These are phyloP conservation scores for Lacerta viridis DNA, from an alignment of 2,797 vertebrate species.

Conservation along the genomic window DNA sequence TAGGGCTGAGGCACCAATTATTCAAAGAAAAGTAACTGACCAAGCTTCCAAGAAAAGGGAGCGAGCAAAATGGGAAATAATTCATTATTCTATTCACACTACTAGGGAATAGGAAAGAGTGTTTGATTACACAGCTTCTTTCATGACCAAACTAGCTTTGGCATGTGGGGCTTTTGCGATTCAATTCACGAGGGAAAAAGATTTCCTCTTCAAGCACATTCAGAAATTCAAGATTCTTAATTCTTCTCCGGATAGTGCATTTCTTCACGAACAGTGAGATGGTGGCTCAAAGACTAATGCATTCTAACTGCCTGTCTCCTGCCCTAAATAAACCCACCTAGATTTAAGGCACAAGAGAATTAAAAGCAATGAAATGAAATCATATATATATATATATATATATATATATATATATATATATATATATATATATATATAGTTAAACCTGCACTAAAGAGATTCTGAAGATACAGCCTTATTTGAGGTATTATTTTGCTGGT, in stretches of 20 bases:
- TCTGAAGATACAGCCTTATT: neutral
- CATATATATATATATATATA: too few relatives aligned
- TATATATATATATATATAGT: neutral
- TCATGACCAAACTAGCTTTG: constrained; percentile 30
- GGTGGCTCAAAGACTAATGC: constrained; percentile 22
- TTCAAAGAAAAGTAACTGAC: constrained; percentile 14
- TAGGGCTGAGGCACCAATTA: constrained; percentile 2
- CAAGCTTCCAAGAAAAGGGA: constrained; percentile 17
- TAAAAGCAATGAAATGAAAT: constrained; percentile 6
- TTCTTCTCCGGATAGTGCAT: neutral
- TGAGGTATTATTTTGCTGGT: neutral
- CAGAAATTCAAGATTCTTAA: constrained; percentile 24
- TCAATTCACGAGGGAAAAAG: neutral
- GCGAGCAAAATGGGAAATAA: constrained; percentile 20
- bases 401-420: too few relatives aligned
- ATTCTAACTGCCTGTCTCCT: constrained; percentile 11
- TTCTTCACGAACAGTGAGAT: constrained; percentile 1
- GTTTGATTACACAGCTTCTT: constrained; percentile 23
- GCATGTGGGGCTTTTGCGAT: constrained; percentile 22
- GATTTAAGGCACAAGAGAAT: constrained; percentile 18
- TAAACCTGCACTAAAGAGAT: neutral
- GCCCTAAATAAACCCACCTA: neutral
- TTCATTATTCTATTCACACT: constrained; percentile 37
- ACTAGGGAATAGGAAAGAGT: constrained; percentile 19
- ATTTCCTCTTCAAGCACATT: constrained; percentile 21